phyloP scores from a whole-genome alignment of 2,888 invertebrate species.

The Philaethria dido region DNA sequence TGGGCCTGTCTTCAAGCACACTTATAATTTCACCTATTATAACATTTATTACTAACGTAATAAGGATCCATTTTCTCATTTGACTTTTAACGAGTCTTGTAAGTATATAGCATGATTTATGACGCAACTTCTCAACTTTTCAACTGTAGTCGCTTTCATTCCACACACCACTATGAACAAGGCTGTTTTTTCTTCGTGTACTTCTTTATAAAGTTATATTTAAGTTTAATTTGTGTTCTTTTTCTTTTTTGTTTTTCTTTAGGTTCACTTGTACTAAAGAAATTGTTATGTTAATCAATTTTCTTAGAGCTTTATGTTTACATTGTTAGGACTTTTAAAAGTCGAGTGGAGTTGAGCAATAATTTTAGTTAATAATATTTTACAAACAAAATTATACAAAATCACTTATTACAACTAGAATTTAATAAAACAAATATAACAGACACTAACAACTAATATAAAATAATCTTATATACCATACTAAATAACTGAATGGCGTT shows the following conservation, averaged over 20 bases:
- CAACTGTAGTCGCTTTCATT: conserved; percentile 71
- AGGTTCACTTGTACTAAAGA: conserved; percentile 18
- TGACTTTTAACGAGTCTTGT: conserved; percentile 37
- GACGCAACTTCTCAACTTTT: conserved; percentile 70
- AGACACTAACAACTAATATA: too few relatives aligned
- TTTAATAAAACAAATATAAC: too few relatives aligned
- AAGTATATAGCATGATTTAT: conserved; percentile 66
- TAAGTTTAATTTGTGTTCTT: conserved; percentile 48
- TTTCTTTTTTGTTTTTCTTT: conserved; percentile 34
- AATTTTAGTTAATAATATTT: too few relatives aligned
- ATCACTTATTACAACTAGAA: too few relatives aligned
- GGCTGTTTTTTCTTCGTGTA: conserved; percentile 58
- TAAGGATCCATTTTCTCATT: conserved; percentile 47
- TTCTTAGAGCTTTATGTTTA: conserved; percentile 2
- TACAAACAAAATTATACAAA: too few relatives aligned
- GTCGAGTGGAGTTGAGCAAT: too few relatives aligned
- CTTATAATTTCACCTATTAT: conserved; percentile 42
- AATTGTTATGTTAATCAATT: conserved; percentile 24
- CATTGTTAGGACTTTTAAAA: background rate
- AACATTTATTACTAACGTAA: conserved; percentile 43
- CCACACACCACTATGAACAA: conserved; percentile 63
- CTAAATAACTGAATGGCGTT: too few relatives aligned
- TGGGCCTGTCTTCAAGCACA: conserved; percentile 58
- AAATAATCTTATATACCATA: too few relatives aligned
- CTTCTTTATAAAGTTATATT: conserved; percentile 50